Evolutionary conservation across 1,140 invertebrate genomes (phyloP), one percentile per base, ranked within the genome.

Genomic region (Pogonomyrmex barbatus): DNA sequence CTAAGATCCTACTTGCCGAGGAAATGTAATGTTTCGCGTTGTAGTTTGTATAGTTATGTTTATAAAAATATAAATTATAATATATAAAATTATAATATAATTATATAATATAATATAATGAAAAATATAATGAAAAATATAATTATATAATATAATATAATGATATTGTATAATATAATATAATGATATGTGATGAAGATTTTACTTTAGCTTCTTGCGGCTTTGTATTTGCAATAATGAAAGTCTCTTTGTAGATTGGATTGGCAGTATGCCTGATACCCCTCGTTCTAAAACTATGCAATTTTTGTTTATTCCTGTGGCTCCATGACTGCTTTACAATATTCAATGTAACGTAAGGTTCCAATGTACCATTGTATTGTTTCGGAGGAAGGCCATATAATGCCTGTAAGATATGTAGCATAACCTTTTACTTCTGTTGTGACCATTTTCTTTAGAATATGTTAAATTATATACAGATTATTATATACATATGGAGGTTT

Each of bases 181-280:
- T 30, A 10, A 2, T 24, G 2, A n/a, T 24, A 24, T 39, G 24
- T 12, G 0, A 24, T 45, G 45, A 78, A 30, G 10, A 60, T 14
- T 58, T 12, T 92, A 95, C 95, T 90, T 95, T 95, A 86, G 93
- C 92, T 87, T 95, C 94, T 87, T 93, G 92, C 30, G 91, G 83
- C 65, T 90, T 93, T 2, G 89, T 92, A 65, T 95, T 94, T 39
- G 93, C 91, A 33, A 95, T 92, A 50, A 94, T 91, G 85, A 95
- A 95, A 54, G 94, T 94, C 89, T 95, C 94, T 78, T 93, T 91
- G 83, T 94, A 95, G 88, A 94, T 93, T 47, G 95, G 94, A 90
- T 87, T 95, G 60, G 93, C 92, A 6, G 95, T 94, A 58, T 95
- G 94, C 67, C 92, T 92, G 56, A 95, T 91, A 47, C 92, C 87